Evolutionary conservation across 2,888 invertebrate species (phyloP).

Genomic region (Agriotes lineatus): DNA sequence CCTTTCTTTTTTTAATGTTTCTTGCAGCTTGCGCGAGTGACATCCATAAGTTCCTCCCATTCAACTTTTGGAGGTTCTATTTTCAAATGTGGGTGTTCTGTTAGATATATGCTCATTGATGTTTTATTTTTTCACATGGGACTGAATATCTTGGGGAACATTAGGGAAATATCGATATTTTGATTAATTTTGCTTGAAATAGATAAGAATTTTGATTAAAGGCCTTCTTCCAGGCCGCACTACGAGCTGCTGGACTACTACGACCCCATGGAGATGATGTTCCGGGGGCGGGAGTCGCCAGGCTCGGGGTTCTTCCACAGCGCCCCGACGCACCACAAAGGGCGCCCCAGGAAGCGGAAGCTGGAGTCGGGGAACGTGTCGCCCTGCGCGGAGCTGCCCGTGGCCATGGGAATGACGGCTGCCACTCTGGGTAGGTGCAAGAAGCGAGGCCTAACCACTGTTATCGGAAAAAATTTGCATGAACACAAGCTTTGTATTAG

Average conservation of each 20-base stretch:
- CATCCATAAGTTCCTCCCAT: no score
- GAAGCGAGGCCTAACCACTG: not conserved
- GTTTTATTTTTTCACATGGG: no score
- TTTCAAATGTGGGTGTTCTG: no score
- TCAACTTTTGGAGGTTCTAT: no score
- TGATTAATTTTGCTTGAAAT: not conserved
- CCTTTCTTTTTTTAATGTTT: no score
- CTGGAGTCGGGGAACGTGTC: constrained; percentile 68
- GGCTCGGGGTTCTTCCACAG: constrained; percentile 74
- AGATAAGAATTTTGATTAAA: not conserved
- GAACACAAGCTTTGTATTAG: constrained; percentile 21
- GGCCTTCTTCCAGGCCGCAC: constrained; percentile 69
- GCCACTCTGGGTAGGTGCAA: constrained; percentile 74
- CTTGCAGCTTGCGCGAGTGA: no score
- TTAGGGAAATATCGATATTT: not conserved
- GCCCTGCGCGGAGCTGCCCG: constrained; percentile 74
- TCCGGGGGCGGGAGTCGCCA: constrained; percentile 73
- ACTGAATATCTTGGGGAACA: no score
- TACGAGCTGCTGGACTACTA: constrained; percentile 77
- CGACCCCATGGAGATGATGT: constrained; percentile 73
- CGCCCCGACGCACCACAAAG: constrained; percentile 76
- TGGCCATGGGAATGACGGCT: constrained; percentile 78
- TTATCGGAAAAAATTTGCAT: constrained; percentile 33
- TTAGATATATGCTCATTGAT: no score
- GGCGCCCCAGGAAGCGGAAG: constrained; percentile 85